phyloP scores from a whole-genome alignment of 30 jellyfish, hydroid and myxozoan species.

The Aurelia aurita complex sp. Pacific region DNA sequence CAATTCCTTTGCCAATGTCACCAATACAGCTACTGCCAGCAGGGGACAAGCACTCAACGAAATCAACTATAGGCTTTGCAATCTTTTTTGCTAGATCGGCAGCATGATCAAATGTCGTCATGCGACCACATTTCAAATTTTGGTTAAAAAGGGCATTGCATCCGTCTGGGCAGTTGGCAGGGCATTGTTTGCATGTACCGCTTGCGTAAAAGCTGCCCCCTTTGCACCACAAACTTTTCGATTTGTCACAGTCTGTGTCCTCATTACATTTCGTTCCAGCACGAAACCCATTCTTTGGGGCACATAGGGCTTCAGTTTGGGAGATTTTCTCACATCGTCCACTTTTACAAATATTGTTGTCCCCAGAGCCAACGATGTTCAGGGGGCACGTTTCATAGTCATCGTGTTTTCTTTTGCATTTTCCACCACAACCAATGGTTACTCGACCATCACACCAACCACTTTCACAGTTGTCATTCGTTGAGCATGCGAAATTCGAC shows the following conservation, averaged over 20 bases:
- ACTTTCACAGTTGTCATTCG: background rate
- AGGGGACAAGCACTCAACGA: background rate
- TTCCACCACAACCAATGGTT: conserved; percentile 5
- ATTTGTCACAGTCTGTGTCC: conserved; percentile 4
- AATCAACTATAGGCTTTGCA: background rate
- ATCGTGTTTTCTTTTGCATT: background rate
- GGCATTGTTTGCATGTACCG: background rate
- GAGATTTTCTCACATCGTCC: background rate
- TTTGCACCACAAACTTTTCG: background rate
- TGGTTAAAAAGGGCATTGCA: conserved; percentile 3
- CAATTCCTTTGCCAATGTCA: background rate
- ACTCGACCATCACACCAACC: background rate
- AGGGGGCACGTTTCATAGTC: background rate
- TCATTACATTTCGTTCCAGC: background rate
- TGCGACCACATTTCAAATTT: background rate
- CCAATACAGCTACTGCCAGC: background rate
- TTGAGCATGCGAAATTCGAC: background rate
- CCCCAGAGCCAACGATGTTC: background rate
- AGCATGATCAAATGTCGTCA: conserved; percentile 11
- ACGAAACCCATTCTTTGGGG: background rate
- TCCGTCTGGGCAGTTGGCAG: conserved; percentile 1
- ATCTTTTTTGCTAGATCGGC: background rate
- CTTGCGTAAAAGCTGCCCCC: background rate
- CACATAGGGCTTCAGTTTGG: background rate
- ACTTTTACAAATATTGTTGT: background rate